phyloP scores from a whole-genome alignment of 2,113 vertebrate genomes.

The Bucco capensis region DNA sequence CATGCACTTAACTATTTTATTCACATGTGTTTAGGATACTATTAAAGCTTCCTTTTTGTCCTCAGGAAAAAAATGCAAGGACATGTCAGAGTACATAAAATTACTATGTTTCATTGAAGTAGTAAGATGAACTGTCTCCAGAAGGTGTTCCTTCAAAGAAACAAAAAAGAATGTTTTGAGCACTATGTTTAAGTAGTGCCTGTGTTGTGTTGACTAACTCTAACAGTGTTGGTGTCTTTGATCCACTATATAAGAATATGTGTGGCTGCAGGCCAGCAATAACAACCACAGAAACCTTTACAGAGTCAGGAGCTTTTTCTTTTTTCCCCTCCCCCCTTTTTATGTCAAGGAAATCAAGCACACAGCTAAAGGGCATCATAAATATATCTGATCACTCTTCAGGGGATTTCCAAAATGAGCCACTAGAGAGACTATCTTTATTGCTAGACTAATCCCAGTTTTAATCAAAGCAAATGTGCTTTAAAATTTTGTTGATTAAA shows the following conservation, averaged over 20 bases:
- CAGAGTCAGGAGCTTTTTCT: constrained; percentile 25
- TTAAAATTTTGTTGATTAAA: constrained; percentile 62
- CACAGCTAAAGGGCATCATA: constrained; percentile 65
- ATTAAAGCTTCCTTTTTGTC: not conserved
- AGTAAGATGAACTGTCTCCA: not conserved
- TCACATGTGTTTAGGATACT: not conserved
- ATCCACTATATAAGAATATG: constrained; percentile 47
- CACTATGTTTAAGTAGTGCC: constrained; percentile 33
- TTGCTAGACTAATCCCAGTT: constrained; percentile 48
- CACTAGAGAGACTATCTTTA: constrained; percentile 57
- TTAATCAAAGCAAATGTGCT: constrained; percentile 62
- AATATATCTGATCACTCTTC: constrained; percentile 68
- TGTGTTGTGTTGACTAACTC: constrained; percentile 39
- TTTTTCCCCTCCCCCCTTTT: not conserved
- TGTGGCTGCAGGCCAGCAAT: constrained; percentile 64
- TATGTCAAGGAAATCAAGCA: constrained; percentile 69
- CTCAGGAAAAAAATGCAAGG: not conserved
- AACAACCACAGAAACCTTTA: constrained; percentile 58
- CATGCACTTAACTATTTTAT: not conserved
- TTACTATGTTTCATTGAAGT: not conserved
- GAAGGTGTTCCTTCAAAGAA: constrained; percentile 35
- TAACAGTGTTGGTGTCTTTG: constrained; percentile 50
- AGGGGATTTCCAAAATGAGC: constrained; percentile 35
- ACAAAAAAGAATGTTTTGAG: constrained; percentile 34
- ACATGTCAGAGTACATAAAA: not conserved